Evolutionary conservation across 2,888 invertebrate species (phyloP).

Genomic region (Zeuzera pyrina): DNA sequence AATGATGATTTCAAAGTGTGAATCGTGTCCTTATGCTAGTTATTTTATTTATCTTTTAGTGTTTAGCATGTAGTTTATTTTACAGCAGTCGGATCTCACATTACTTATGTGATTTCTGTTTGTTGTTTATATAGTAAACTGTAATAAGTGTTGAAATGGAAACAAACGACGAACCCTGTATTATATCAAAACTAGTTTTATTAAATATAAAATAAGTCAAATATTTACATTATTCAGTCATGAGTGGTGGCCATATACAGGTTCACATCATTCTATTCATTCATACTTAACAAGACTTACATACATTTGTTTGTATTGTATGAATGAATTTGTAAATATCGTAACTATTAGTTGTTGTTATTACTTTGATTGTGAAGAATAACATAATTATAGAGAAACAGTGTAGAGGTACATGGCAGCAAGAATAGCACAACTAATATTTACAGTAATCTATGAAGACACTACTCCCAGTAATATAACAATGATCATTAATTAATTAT

Average conservation of each 20-base stretch:
- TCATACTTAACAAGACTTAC: constrained; percentile 13
- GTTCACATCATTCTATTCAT: constrained; percentile 12
- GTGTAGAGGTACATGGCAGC: constrained; percentile 45
- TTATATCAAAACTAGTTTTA: no score
- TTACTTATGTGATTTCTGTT: no score
- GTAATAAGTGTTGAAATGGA: no score
- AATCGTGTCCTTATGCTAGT: no score
- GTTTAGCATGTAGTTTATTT: no score
- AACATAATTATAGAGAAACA: not conserved
- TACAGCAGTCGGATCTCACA: no score
- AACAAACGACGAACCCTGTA: no score
- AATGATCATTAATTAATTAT: no score
- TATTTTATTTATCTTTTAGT: no score
- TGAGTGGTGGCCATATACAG: constrained; percentile 30
- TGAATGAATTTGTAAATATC: constrained; percentile 17
- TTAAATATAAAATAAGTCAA: constrained; percentile 56
- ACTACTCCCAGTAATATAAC: no score
- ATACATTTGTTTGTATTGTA: constrained; percentile 13
- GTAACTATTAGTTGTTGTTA: constrained; percentile 5
- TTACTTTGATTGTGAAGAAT: not conserved
- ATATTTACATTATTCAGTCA: constrained; percentile 71
- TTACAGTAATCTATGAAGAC: constrained; percentile 34
- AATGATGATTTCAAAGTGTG: no score
- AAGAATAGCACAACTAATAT: constrained; percentile 51
- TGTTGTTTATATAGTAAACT: no score